Evolutionary conservation across 1,140 invertebrate genomes (phyloP).

Genomic region (Trachelipus rathkii): DNA sequence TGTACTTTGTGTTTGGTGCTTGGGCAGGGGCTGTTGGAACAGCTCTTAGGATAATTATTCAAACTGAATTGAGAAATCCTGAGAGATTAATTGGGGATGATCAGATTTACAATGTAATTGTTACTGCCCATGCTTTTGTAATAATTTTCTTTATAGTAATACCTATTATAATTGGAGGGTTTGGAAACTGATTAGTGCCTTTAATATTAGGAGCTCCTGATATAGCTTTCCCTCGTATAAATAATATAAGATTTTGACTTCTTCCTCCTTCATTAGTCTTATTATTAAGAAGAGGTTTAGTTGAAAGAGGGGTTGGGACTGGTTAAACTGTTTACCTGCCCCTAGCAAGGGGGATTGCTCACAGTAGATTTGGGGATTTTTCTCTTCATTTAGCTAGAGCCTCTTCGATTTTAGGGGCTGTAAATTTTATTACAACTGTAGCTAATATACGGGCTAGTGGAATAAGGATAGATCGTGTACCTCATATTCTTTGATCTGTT

Average conservation of each 20-base stretch:
- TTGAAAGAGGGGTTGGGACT: slow-evolving; percentile 60
- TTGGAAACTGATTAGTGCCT: slow-evolving; percentile 70
- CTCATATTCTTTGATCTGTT: no score
- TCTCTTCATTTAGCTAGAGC: slow-evolving; percentile 49
- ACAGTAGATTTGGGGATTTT: slow-evolving; percentile 48
- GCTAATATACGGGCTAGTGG: slow-evolving; percentile 51
- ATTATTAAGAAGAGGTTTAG: slow-evolving; percentile 57
- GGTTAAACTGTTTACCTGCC: slow-evolving; percentile 53
- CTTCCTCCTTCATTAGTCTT: slow-evolving; percentile 60
- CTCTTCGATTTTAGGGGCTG: slow-evolving; percentile 49
- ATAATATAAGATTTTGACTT: slow-evolving; percentile 74
- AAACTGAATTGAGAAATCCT: slow-evolving; percentile 61
- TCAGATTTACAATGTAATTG: slow-evolving; percentile 68
- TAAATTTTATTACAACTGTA: slow-evolving; percentile 52
- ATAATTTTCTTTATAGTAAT: no score
- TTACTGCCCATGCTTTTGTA: slow-evolving; percentile 70
- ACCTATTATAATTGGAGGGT: no score
- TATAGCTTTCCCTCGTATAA: slow-evolving; percentile 71
- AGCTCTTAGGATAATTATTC: slow-evolving; percentile 62
- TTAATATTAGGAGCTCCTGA: slow-evolving; percentile 66
- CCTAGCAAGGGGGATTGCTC: slow-evolving; percentile 45
- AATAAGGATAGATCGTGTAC: no score
- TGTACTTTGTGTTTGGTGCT: slow-evolving; percentile 68
- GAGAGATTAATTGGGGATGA: slow-evolving; percentile 61
- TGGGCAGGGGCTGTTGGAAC: slow-evolving; percentile 63